Percentiles rank a stretch among this genome's conserved stretches.
phyloP scores from a whole-genome alignment of 1,140 invertebrate species.

The Drosophila tani region DNA sequence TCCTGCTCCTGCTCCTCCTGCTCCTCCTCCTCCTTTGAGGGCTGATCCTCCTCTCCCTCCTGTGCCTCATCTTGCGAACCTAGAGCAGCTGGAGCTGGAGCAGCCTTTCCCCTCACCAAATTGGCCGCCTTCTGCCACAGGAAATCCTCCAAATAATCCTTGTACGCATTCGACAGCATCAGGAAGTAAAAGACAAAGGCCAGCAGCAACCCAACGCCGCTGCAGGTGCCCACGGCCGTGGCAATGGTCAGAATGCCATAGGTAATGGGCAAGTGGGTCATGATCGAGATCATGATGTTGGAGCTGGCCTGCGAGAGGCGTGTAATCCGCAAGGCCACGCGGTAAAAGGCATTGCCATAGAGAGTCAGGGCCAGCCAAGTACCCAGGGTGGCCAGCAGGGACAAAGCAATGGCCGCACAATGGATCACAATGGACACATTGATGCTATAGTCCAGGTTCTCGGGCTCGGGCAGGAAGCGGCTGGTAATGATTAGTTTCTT shows the following conservation, averaged over 20 bases:
- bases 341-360: constrained; percentile 64
- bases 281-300: constrained; percentile 80
- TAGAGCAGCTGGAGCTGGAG: not conserved
- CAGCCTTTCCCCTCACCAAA: constrained; percentile 29
- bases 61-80: not conserved
- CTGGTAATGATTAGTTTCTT: constrained; percentile 59
- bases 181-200: constrained; percentile 87
- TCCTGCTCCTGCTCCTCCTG: not conserved
- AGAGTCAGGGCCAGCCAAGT: constrained; percentile 61
- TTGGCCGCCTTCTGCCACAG: constrained; percentile 86
- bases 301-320: constrained; percentile 45
- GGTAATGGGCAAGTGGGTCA: constrained; percentile 77
- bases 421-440: constrained; percentile 74
- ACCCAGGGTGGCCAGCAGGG: constrained; percentile 48
- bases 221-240: constrained; percentile 77
- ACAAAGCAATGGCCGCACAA: constrained; percentile 63
- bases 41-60: not conserved
- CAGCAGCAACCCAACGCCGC: constrained; percentile 85
- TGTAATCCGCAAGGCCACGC: constrained; percentile 58
- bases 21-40: not conserved
- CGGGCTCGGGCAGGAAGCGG: constrained; percentile 52
- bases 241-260: constrained; percentile 79
- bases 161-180: constrained; percentile 89
- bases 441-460: constrained; percentile 61
- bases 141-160: constrained; percentile 90